Base-by-base conservation (phyloP, 1,140 invertebrate genomes). In the Drosophila nannoptera region DNA sequence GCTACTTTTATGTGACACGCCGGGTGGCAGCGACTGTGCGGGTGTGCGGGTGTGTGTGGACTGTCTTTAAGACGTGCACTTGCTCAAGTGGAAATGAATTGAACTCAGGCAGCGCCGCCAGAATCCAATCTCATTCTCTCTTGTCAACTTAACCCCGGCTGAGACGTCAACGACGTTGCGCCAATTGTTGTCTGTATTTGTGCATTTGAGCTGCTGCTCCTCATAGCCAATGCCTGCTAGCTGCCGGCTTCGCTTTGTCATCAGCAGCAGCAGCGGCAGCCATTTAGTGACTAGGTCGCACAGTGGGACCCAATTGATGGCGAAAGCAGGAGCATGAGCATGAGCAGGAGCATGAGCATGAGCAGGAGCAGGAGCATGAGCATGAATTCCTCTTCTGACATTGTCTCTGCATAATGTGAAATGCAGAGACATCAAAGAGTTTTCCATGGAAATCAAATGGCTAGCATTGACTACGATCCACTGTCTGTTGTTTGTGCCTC, bases 51-150 rank as follows among this genome's bases (percentile, higher is more conserved):
- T 22, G 11, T 12, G 48, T 42, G 48, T 9, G 40, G 63, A 46
- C 36, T 40, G 69, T 72, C 81, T 77, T 75, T 76, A 77, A 86
- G 81, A 81, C 82, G 71, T 86, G 81, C 82, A 86, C 73, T 86
- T 86, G 82, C 77, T 86, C 81, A 87, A 86, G 81, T 86, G 81
- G 82, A 86, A 86, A 86, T 86, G 81, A 86, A 86, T 86, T 86
- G 81, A 86, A 86, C 82, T 80, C 73, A 71, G 78, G 55, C 71
- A 55, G 63, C 55, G 72, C 54, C 53, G 67, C 53, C 62, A 60
- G 52, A 86, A 84, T 84, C 81, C 81, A 84, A 84, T 84, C 81
- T 84, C 77, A 77, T 86, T 86, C 80, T 86, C 80, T 84, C 82
- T 84, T 84, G 81, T 86, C 81, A 84, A 84, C 81, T 86, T 86